Evolutionary conservation across 2,888 invertebrate genomes (phyloP).

Genomic region (Brachynemurus nebulosus): DNA sequence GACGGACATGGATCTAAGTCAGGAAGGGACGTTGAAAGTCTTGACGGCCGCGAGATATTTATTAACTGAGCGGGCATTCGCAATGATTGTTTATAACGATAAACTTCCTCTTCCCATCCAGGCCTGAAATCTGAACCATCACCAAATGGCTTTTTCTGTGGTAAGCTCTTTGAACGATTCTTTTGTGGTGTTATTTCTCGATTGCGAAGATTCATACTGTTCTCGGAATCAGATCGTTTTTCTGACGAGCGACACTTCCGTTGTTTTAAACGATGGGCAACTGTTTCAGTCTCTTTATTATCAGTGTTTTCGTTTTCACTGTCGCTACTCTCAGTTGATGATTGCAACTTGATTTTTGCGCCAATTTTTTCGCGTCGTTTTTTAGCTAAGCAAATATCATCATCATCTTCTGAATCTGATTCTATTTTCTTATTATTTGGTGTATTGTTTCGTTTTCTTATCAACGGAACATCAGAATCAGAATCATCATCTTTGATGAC

Average conservation of each 20-base stretch:
- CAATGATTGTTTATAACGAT: conserved; percentile 62
- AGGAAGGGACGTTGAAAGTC: conserved; percentile 61
- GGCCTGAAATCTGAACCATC: conserved; percentile 60
- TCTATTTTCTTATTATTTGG: conserved; percentile 17
- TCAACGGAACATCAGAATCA: conserved; percentile 23
- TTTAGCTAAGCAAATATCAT: conserved; percentile 25
- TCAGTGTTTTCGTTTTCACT: conserved; percentile 21
- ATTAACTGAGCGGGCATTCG: conserved; percentile 72
- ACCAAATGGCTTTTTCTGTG: conserved; percentile 46
- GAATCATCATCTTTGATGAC: conserved; percentile 19
- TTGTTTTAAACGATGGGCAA: conserved; percentile 23
- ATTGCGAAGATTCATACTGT: conserved; percentile 27
- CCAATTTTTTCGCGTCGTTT: conserved; percentile 26
- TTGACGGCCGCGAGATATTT: conserved; percentile 59
- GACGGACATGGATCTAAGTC: conserved; percentile 62
- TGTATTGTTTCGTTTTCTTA: conserved; percentile 15
- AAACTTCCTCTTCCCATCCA: conserved; percentile 74
- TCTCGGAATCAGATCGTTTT: conserved; percentile 23
- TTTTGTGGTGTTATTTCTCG: conserved; percentile 25
- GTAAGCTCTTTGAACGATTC: conserved; percentile 20
- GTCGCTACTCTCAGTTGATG: conserved; percentile 26
- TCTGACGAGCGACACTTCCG: conserved; percentile 32
- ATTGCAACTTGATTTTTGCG: conserved; percentile 27
- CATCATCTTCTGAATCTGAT: conserved; percentile 30
- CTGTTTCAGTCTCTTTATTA: conserved; percentile 14